These are phyloP conservation scores for Agapetus fuscipes DNA, from an alignment of 2,888 invertebrate species.

Conservation along the genomic window DNA sequence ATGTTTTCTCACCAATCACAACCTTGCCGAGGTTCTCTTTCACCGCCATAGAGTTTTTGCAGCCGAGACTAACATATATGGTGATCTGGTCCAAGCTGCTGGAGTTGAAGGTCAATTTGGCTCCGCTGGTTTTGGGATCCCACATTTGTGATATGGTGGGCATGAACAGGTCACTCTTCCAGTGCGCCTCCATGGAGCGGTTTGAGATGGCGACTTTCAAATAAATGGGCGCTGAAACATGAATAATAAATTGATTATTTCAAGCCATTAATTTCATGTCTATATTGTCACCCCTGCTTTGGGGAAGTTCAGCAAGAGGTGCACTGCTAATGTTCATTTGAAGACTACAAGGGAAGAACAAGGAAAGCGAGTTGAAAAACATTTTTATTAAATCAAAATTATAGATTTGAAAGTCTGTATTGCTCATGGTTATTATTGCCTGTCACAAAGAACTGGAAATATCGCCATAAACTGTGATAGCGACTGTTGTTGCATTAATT, in stretches of 20 bases:
- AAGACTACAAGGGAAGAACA: too few relatives aligned
- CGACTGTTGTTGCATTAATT: too few relatives aligned
- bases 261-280: too few relatives aligned
- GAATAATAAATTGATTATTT: slow-evolving; percentile 5
- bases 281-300: too few relatives aligned
- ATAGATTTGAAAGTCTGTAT: slow-evolving; percentile 7
- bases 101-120: slow-evolving; percentile 53
- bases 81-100: slow-evolving; percentile 53
- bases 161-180: slow-evolving; percentile 66
- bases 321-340: too few relatives aligned
- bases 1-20: slow-evolving; percentile 51
- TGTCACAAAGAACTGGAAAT: too few relatives aligned
- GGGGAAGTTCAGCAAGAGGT: too few relatives aligned
- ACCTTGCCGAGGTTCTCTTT: slow-evolving; percentile 59
- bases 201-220: slow-evolving; percentile 69
- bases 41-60: slow-evolving; percentile 57
- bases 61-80: slow-evolving; percentile 55
- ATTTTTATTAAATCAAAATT: slow-evolving; percentile 4
- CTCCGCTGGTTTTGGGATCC: slow-evolving; percentile 54
- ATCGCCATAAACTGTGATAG: too few relatives aligned
- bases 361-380: too few relatives aligned
- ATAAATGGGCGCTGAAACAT: slow-evolving; percentile 55
- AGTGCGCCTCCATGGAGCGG: slow-evolving; percentile 48
- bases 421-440: slow-evolving; percentile 3
- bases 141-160: slow-evolving; percentile 71